A percentile compares a stretch with the other conserved stretches of the same genome.
phyloP scores from a whole-genome alignment of 2,113 vertebrate genomes.

The Delphinapterus leucas region DNA sequence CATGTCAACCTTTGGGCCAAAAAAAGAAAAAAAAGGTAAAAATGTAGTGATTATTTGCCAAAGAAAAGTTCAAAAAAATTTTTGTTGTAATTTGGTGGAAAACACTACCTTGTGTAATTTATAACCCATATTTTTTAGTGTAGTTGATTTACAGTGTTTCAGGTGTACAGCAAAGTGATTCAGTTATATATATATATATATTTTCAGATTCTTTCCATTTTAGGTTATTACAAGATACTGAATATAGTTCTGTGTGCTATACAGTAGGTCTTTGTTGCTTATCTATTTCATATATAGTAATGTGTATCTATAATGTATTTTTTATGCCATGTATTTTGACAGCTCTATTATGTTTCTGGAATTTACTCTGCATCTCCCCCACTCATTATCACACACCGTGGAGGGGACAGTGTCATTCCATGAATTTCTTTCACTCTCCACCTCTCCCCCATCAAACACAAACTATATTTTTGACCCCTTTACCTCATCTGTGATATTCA shows the following conservation, averaged over 20 bases:
- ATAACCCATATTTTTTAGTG: not conserved
- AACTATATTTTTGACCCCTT: not conserved
- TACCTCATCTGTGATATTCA: not conserved
- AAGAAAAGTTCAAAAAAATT: not conserved
- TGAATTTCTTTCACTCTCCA: not conserved
- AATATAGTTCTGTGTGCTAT: too few species aligned
- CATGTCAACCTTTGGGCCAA: not conserved
- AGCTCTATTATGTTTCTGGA: not conserved
- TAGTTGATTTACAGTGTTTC: not conserved
- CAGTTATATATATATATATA: too few species aligned
- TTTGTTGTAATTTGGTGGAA: slow-evolving; percentile 3
- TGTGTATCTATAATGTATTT: not conserved
- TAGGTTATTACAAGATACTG: too few species aligned
- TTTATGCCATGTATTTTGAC: not conserved
- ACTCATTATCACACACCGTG: not conserved
- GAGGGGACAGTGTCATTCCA: not conserved
- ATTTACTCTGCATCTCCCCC: not conserved
- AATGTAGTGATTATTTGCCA: not conserved
- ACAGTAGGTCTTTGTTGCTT: too few species aligned
- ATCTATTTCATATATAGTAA: too few species aligned
- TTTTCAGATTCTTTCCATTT: too few species aligned
- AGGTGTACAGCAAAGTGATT: not conserved
- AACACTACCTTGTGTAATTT: not conserved
- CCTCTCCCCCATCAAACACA: not conserved
- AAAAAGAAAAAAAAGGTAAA: not conserved